Base-by-base conservation (phyloP, 2,113 vertebrate genomes). In the Antechinus flavipes region DNA sequence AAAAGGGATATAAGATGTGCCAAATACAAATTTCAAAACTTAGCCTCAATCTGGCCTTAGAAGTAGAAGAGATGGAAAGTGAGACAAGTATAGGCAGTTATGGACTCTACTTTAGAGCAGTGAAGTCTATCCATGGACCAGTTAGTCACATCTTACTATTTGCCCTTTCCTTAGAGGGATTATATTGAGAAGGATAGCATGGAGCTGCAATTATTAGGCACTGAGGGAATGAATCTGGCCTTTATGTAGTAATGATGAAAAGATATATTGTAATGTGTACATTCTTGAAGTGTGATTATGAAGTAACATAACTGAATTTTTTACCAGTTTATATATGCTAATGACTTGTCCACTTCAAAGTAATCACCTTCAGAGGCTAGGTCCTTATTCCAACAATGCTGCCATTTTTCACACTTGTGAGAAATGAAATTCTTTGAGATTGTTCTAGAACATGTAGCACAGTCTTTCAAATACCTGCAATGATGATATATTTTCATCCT, bases 401-500 rank as follows among this genome's bases (percentile, higher is more conserved):
- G 11, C 23, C 27, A 53, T 5, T 54, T 23, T 7, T 42, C 26
- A 47, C 14, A n/a, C 22, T n/a, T 76, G 68, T 19, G 68, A 61
- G 26, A 58, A 58, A 58, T 27, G 56, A 95, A 92, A 42, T 89
- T 56, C 47, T 95, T 93, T 14, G 47, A 27, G 58, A 94, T 91
- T 93, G 52, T 76, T 90, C 58, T 90, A 92, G 25, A n/a, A 58
- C 53, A 30, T 50, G 54, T 2, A 47, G 25, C 76, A 35, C 58
- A 84, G 55, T 93, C 84, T n/a, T 93, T 68, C 49, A 54, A 52
- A 35, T 94, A 90, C 42, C 49, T 26, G 91, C 91, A 58, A 14
- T 93, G 55, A 50, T 94, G 42, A 6, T 11, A 56, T 92, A 92
- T 8, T 16, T 68, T 89, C 92, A 54, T 96, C 54, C 54, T 96